A percentile compares a stretch with the other conserved stretches of the same genome.
These are phyloP conservation scores for Hormiphora californensis DNA, from an alignment of 37 sponge, comb jelly and placozoan genomes.

Conservation along the genomic window DNA sequence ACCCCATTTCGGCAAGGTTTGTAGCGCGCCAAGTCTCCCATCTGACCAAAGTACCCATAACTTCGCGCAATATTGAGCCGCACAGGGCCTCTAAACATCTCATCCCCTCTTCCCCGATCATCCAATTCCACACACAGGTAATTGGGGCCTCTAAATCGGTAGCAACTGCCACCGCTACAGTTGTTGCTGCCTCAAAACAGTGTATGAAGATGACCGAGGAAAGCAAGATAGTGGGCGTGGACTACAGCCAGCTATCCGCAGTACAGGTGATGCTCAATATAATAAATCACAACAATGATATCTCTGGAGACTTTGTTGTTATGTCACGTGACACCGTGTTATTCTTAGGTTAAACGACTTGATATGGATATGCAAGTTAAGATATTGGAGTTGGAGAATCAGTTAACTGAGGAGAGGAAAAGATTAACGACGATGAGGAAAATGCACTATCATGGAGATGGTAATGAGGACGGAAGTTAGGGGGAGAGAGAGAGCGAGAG, in stretches of 20 bases:
- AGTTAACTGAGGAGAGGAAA: constrained; percentile 76
- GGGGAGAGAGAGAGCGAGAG: too few relatives aligned
- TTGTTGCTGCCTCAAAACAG: constrained; percentile 49
- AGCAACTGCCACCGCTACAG: constrained; percentile 27
- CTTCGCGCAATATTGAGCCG: background rate
- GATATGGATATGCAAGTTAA: constrained; percentile 92
- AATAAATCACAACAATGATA: background rate
- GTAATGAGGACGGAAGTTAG: constrained; percentile 64
- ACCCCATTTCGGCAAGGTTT: constrained; percentile 34
- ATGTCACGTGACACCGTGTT: background rate
- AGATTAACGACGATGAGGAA: constrained; percentile 80
- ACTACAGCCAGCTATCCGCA: constrained; percentile 51
- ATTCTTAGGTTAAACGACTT: constrained; percentile 73
- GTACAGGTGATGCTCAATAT: background rate
- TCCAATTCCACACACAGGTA: constrained; percentile 7
- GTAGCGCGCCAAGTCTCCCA: background rate
- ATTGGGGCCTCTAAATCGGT: constrained; percentile 35
- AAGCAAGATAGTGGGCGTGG: constrained; percentile 44
- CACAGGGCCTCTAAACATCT: too few relatives aligned
- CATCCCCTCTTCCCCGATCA: too few relatives aligned
- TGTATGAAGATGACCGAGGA: constrained; percentile 53
- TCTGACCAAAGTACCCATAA: background rate
- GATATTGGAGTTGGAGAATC: constrained; percentile 77
- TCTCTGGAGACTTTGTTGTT: background rate
- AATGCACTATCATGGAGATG: constrained; percentile 84